phyloP scores from a whole-genome alignment of 2,888 invertebrate genomes.

The Aspidiotus rigidus region DNA sequence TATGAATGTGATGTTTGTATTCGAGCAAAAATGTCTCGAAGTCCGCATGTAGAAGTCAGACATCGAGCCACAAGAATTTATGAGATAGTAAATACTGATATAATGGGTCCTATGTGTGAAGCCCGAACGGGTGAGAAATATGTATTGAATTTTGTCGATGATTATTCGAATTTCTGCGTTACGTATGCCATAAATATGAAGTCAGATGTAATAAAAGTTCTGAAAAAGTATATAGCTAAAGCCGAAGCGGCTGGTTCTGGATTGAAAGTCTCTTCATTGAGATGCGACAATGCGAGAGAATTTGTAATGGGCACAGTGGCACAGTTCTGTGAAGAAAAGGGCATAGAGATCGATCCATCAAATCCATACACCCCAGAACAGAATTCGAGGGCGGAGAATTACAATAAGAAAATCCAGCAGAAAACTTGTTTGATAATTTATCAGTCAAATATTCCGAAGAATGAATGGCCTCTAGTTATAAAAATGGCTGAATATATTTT shows the following conservation, averaged over 20 bases:
- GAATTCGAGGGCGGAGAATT: conserved; percentile 29
- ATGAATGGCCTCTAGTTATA: neutral
- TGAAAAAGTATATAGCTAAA: neutral
- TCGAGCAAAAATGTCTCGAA: neutral
- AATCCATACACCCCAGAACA: conserved; percentile 30
- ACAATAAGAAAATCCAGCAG: conserved; percentile 24
- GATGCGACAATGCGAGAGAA: neutral
- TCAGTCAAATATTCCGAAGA: neutral
- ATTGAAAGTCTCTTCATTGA: neutral
- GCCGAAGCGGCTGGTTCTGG: neutral
- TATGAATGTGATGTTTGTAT: neutral
- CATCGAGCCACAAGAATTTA: neutral
- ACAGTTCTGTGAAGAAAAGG: conserved; percentile 35
- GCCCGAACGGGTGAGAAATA: neutral
- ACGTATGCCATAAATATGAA: neutral
- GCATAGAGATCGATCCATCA: conserved; percentile 26
- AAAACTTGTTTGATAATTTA: neutral
- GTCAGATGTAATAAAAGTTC: neutral
- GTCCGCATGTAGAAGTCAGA: neutral
- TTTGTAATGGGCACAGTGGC: conserved; percentile 34
- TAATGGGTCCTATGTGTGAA: neutral
- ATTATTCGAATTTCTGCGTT: neutral
- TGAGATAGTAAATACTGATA: neutral
- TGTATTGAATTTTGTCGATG: conserved; percentile 3
- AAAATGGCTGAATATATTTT: conserved; percentile 3